Evolutionary conservation across 1,140 invertebrate genomes (phyloP).

Genomic region (Acromyrmex charruanus): DNA sequence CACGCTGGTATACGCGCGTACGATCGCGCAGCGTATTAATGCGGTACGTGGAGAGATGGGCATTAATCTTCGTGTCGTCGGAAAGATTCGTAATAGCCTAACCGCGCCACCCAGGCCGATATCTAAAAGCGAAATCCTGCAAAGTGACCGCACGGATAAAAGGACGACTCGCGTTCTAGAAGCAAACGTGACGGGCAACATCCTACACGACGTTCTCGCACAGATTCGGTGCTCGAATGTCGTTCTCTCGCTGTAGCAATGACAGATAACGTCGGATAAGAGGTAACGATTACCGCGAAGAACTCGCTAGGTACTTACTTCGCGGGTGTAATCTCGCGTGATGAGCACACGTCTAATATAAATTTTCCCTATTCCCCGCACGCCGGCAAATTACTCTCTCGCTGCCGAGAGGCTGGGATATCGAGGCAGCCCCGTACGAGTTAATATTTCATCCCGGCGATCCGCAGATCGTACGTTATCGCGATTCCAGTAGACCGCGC

Average conservation of each 20-base stretch:
- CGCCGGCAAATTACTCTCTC: constrained; percentile 54
- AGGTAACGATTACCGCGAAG: constrained; percentile 5
- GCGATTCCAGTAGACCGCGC: constrained; percentile 55
- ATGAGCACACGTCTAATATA: constrained; percentile 48
- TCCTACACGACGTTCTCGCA: background rate
- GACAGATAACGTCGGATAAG: constrained; percentile 38
- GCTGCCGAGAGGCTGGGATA: constrained; percentile 23
- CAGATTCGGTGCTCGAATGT: constrained; percentile 26
- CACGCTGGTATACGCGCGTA: constrained; percentile 43
- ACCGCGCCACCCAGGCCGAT: constrained; percentile 60
- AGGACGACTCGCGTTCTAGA: constrained; percentile 66
- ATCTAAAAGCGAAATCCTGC: constrained; percentile 74
- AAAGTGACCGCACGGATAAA: constrained; percentile 53
- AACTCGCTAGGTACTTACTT: background rate
- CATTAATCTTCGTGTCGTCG: constrained; percentile 71
- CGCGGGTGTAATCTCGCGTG: constrained; percentile 41
- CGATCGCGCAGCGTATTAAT: constrained; percentile 67
- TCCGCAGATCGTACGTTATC: constrained; percentile 59
- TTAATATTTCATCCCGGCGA: constrained; percentile 58
- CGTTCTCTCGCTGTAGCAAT: background rate
- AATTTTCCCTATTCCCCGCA: constrained; percentile 45
- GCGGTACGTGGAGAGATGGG: constrained; percentile 49
- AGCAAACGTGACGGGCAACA: constrained; percentile 4
- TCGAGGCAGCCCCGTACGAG: constrained; percentile 44
- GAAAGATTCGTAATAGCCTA: constrained; percentile 64